Evolutionary conservation across 2,888 invertebrate species (phyloP), one percentile per base, ranked within the genome.

Genomic region (Drosophila pegasa): DNA sequence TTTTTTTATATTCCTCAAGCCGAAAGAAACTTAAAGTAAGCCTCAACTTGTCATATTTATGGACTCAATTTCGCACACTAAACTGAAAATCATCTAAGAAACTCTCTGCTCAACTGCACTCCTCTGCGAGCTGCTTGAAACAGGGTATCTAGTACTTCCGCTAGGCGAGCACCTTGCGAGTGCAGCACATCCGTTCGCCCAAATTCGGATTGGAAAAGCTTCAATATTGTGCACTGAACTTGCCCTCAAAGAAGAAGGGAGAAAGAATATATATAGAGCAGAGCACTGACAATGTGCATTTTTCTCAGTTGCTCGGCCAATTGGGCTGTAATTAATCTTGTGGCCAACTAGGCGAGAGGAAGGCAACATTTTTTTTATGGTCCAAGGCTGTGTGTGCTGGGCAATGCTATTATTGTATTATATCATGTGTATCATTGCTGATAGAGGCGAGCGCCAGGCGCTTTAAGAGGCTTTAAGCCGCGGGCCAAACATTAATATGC

Each of bases 311-410:
- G 51, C 61, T 35, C 40, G 38, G 55, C 71, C 83, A 80, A 80
- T 80, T 79, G 78, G 74, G 67, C 58, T 70, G 87, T 80, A 87
- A 86, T 86, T 87, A 86, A 86, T 86, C 85, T 86, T 81, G 25
- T 62, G 67, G 55, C 74, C 58, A 56, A 59, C 47, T n/a, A 31
- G 47, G 35, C 20, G 33, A 29, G 61, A 41, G 7, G 25, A 58
- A 16, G 20, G 33, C 12, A 48, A n/a, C 29, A 18, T 18, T 22
- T 41, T 41, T 14, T 3, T 61, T 73, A 56, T 31, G 38, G 18
- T 22, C 48, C 79, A 76, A 76, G 68, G 82, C 61, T 64, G 37
- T 54, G 64, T 31, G 48, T 66, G 33, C 71, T 64, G 51, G 75
- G 69, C 69, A 62, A 62, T 81, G 60, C 65, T 67, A 64, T 66